Evolutionary conservation across 2,113 vertebrate species (phyloP).

Genomic region (Callipepla squamata): DNA sequence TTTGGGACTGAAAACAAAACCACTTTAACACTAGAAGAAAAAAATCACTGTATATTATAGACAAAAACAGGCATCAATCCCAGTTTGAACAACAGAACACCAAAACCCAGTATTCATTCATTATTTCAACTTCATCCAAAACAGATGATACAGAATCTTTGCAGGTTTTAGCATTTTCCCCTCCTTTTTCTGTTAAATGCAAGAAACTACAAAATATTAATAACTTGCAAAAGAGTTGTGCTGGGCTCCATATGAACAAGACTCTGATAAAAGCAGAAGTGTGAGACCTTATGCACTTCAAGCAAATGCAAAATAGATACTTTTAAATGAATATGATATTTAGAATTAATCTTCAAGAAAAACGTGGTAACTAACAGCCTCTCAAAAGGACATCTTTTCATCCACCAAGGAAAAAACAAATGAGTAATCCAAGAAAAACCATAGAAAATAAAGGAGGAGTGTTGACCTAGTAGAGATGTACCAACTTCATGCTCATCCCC

Average conservation of each 20-base stretch:
- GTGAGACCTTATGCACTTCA: not conserved
- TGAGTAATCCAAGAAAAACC: not conserved
- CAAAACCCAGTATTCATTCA: not conserved
- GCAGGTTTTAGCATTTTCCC: accelerated
- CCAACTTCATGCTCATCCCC: not conserved
- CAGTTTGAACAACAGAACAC: not conserved
- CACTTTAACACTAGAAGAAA: not conserved
- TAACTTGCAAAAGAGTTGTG: not conserved
- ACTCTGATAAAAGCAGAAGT: not conserved
- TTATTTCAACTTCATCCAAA: not conserved
- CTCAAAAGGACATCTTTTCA: not conserved
- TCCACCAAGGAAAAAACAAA: not conserved
- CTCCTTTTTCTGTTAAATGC: not conserved
- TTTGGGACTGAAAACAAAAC: not conserved
- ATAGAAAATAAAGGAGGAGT: not conserved
- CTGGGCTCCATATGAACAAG: not conserved
- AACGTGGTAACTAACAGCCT: not conserved
- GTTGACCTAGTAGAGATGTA: not conserved
- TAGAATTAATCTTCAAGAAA: not conserved
- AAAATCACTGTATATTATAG: not conserved
- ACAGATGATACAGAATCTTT: not conserved
- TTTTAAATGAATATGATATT: not conserved
- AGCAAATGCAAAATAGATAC: not conserved
- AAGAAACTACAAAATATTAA: not conserved
- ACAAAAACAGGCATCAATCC: not conserved